Evolutionary conservation across 2,797 vertebrate species (phyloP), one percentile per base, ranked within the genome.

Genomic region (Rhinogobio ventralis): DNA sequence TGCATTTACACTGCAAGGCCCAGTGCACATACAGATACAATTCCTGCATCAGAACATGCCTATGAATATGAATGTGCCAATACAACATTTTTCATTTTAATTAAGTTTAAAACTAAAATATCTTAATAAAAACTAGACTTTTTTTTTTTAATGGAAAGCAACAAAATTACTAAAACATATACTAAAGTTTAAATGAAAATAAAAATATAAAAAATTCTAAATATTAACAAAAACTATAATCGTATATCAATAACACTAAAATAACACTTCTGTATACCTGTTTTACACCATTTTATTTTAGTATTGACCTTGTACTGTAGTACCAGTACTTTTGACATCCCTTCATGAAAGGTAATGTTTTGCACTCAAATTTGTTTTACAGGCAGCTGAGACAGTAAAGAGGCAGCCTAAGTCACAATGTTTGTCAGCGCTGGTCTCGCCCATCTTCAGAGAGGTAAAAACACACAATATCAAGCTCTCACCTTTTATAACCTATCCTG

Each of bases 361-460:
- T 49, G 6, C 8, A 3, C 33, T 53, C 33, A 15, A 23, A 66
- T 36, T 53, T 83, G 46, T 86, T 76, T 85, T 85, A 17, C 90
- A 99, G 97, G 91, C 96, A 10, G 90, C 92, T 17, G 98, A 99
- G 88, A 96, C 94, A 1, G 93, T 98, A 92, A 97, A 98, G 93
- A 95, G 97, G 86, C 97, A 98, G 85, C 98, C 98, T 5, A 96
- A 98, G 91, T 99, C 98, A 11, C 97, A 98, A 84, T 98, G 97
- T 93, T 95, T 99, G 90, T 97, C 97, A 42, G 96, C 97, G 0
- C 94, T 99, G 91, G 97, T 99, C 89, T 97, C 96, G 9, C 98
- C 98, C 0, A 97, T 98, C 90, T 99, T 99, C 71, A 97, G 97
- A 95, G 98, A 99, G 97, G 98, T 99, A 94, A 71, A 53, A 33